phyloP scores from a whole-genome alignment of 2,888 invertebrate species.

The Synanthedon formicaeformis region DNA sequence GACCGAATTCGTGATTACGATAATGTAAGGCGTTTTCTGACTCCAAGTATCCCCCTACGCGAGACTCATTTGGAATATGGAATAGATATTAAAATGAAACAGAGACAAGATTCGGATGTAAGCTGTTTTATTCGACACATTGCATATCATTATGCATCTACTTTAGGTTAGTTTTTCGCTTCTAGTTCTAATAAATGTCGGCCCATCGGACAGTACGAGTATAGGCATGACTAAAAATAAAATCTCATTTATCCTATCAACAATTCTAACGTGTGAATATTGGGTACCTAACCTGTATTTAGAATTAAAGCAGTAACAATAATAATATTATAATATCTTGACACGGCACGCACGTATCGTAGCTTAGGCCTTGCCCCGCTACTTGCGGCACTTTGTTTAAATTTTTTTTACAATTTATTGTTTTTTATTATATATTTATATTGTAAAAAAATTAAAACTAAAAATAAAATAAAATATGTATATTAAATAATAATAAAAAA shows the following conservation, averaged over 20 bases:
- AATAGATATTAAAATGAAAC: slow-evolving; percentile 32
- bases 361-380: no score
- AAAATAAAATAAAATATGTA: no score
- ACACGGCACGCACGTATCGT: no score
- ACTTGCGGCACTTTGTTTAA: no score
- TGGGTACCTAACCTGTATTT: no score
- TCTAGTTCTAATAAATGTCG: neutral
- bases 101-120: slow-evolving; percentile 49
- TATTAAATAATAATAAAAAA: no score
- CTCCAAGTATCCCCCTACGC: slow-evolving; percentile 45
- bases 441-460: no score
- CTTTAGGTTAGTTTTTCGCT: slow-evolving; percentile 24
- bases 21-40: slow-evolving; percentile 39
- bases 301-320: no score
- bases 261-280: no score
- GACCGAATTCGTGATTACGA: slow-evolving; percentile 51
- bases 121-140: slow-evolving; percentile 47
- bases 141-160: slow-evolving; percentile 32
- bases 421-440: no score
- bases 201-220: neutral
- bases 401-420: no score
- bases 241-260: neutral
- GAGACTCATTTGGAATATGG: slow-evolving; percentile 42
- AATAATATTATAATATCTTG: no score
- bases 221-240: neutral